phyloP scores from a whole-genome alignment of 2,113 vertebrate species.

The Rhinoderma darwinii region DNA sequence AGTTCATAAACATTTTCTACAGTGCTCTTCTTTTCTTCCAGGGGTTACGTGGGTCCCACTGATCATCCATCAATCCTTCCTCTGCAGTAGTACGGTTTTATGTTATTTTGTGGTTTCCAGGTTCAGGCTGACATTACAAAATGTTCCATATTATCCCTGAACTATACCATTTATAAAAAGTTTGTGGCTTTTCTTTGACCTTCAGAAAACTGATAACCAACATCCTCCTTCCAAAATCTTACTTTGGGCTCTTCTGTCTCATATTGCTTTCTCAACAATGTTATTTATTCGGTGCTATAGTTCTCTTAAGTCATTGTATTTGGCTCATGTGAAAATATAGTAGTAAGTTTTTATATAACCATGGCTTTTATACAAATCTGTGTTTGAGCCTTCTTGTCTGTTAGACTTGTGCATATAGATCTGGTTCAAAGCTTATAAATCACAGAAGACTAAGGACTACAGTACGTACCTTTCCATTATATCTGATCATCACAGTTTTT shows the following conservation, averaged over 20 bases:
- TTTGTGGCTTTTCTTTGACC: conserved; percentile 21
- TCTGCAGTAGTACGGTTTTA: conserved; percentile 39
- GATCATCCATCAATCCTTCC: conserved; percentile 36
- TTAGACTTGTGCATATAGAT: neutral
- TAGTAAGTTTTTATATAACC: neutral
- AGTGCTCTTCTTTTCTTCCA: neutral
- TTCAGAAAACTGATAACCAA: conserved; percentile 14
- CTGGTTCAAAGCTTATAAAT: neutral
- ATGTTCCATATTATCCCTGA: conserved; percentile 34
- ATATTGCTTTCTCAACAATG: neutral
- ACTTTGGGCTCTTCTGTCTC: neutral
- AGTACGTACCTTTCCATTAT: neutral
- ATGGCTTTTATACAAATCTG: neutral
- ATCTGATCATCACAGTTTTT: neutral
- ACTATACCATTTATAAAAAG: neutral
- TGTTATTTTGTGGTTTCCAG: conserved; percentile 47
- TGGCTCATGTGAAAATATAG: neutral
- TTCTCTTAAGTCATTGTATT: neutral
- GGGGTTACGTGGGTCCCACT: conserved; percentile 31
- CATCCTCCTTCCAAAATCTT: neutral
- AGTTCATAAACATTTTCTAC: conserved; percentile 16
- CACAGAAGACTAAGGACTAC: too few relatives aligned
- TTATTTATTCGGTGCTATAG: conserved; percentile 26
- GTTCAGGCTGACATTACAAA: conserved; percentile 32
- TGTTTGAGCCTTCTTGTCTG: neutral